phyloP scores from a whole-genome alignment of 1,140 invertebrate species.

The Drosophila albomicans region DNA sequence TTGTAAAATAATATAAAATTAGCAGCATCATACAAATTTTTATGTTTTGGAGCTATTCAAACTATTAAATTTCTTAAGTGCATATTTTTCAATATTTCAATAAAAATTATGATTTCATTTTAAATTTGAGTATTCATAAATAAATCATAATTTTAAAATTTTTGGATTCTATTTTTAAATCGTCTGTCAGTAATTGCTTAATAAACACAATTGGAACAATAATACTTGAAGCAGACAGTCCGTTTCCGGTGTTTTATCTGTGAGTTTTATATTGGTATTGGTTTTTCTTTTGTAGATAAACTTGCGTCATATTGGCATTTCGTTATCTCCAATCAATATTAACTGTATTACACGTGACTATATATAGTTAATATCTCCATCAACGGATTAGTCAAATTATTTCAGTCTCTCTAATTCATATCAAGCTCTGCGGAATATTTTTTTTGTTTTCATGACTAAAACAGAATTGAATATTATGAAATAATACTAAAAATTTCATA shows the following conservation, averaged over 20 bases:
- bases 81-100: too few relatives aligned
- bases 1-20: too few relatives aligned
- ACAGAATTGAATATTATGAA: too few relatives aligned
- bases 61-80: too few relatives aligned
- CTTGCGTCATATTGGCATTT: slow-evolving; percentile 21
- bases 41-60: too few relatives aligned
- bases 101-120: too few relatives aligned
- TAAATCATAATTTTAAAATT: too few relatives aligned
- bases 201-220: neutral
- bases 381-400: neutral
- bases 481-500: too few relatives aligned
- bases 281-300: slow-evolving; percentile 2
- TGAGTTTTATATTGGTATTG: slow-evolving; percentile 9
- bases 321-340: slow-evolving; percentile 42
- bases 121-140: too few relatives aligned
- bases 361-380: slow-evolving; percentile 11
- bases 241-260: slow-evolving; percentile 31
- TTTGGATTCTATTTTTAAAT: neutral
- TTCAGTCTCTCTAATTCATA: neutral
- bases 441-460: neutral
- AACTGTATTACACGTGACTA: slow-evolving; percentile 31
- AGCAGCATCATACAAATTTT: too few relatives aligned
- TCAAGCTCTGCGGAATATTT: neutral
- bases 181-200: slow-evolving; percentile 29
- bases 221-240: slow-evolving; percentile 15